phyloP scores from a whole-genome alignment of 1,140 invertebrate species.

The Drosophila pectinifera region DNA sequence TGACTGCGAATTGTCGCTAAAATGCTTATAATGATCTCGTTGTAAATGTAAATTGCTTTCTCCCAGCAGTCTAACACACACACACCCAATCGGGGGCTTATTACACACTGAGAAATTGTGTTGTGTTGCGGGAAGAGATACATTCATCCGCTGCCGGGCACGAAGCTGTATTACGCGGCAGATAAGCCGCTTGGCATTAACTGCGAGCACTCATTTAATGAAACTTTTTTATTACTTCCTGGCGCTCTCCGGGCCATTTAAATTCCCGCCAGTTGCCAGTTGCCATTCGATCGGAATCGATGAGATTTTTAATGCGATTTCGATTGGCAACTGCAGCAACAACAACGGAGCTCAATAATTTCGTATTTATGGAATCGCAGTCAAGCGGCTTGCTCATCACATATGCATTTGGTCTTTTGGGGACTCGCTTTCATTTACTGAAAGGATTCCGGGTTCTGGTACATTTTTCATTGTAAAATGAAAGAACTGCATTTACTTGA shows the following conservation, averaged over 20 bases:
- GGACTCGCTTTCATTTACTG: conserved; percentile 11
- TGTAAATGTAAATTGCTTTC: conserved; percentile 61
- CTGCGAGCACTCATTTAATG: conserved; percentile 61
- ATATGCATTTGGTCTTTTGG: conserved; percentile 12
- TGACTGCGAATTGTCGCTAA: conserved; percentile 59
- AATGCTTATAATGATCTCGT: conserved; percentile 62
- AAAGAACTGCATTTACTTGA: background rate
- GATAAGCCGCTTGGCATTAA: conserved; percentile 71
- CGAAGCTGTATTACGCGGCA: conserved; percentile 41
- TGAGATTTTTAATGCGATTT: conserved; percentile 67
- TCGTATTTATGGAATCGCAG: conserved; percentile 10
- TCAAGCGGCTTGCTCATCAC: conserved; percentile 19
- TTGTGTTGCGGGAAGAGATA: conserved; percentile 28
- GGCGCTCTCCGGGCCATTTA: conserved; percentile 43
- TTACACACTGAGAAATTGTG: conserved; percentile 49
- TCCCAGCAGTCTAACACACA: conserved; percentile 8
- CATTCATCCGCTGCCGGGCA: conserved; percentile 10
- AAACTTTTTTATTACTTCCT: conserved; percentile 79
- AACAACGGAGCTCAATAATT: conserved; percentile 1
- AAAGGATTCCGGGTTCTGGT: background rate
- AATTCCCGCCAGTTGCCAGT: conserved; percentile 39
- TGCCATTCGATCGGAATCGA: conserved; percentile 46
- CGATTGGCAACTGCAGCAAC: conserved; percentile 50
- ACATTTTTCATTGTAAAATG: conserved; percentile 1
- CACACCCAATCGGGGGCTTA: conserved; percentile 10